These are phyloP conservation scores for Neoascia interrupta DNA, from an alignment of 2,888 invertebrate genomes.

Conservation along the genomic window DNA sequence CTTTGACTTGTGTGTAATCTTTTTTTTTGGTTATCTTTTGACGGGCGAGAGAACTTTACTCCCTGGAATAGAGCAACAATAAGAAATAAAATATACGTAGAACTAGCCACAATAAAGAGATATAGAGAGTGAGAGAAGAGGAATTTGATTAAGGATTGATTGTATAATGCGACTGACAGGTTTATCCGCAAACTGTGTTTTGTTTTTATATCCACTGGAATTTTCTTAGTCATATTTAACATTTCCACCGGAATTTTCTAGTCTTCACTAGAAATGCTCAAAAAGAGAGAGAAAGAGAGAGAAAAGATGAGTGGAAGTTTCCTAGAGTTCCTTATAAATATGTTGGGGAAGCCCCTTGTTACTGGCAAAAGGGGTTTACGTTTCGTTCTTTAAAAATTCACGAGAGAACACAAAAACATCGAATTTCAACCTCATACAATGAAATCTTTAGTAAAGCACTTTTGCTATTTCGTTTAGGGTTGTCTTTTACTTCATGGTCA, in stretches of 20 bases:
- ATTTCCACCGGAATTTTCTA: neutral
- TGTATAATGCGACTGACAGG: constrained; percentile 33
- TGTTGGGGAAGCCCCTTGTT: no score
- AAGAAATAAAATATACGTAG: constrained; percentile 16
- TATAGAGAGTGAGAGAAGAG: neutral
- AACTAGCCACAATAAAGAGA: constrained; percentile 22
- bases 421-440: constrained; percentile 35
- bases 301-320: neutral
- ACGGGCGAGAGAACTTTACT: constrained; percentile 1
- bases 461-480: no score
- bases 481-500: no score
- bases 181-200: constrained; percentile 5
- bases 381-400: neutral
- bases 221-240: constrained; percentile 8
- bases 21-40: constrained; percentile 26
- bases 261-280: neutral
- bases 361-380: no score
- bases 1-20: constrained; percentile 37
- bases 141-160: constrained; percentile 34
- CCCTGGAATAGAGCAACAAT: neutral
- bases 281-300: neutral
- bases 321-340: no score
- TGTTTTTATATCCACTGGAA: constrained; percentile 18
- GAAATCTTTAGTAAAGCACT: constrained; percentile 39
- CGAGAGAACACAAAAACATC: constrained; percentile 23